A percentile compares a stretch with the other conserved stretches of the same genome.
phyloP scores from a whole-genome alignment of 2,113 vertebrate genomes.

The Amazona vittata region DNA sequence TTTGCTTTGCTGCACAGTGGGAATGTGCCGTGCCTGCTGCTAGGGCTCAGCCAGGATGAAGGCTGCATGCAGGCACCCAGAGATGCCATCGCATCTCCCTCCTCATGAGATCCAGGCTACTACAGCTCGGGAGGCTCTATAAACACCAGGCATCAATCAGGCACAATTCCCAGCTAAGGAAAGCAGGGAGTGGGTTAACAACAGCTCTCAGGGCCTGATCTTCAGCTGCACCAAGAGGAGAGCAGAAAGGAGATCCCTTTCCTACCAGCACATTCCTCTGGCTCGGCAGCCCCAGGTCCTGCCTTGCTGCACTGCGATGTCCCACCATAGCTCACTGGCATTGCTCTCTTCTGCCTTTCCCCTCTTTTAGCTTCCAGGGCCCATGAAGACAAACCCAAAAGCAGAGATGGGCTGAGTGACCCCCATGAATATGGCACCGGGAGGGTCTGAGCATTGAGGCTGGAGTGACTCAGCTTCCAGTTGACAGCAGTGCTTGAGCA shows the following conservation, averaged over 20 bases:
- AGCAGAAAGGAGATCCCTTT: background rate
- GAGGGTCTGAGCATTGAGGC: background rate
- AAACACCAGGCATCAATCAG: background rate
- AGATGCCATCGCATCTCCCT: background rate
- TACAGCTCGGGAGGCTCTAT: background rate
- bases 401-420: background rate
- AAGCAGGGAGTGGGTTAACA: fast-evolving
- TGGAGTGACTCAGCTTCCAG: background rate
- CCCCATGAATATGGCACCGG: background rate
- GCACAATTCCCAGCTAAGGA: fast-evolving
- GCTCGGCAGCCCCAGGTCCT: background rate
- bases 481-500: background rate
- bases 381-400: fast-evolving
- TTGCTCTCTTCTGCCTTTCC: background rate
- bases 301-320: background rate
- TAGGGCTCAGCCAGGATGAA: background rate
- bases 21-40: fast-evolving
- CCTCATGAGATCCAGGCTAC: background rate
- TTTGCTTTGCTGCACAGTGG: fast-evolving
- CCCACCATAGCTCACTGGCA: slow-evolving; percentile 39
- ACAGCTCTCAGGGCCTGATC: background rate
- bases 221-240: fast-evolving
- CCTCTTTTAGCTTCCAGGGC: background rate
- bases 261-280: fast-evolving
- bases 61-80: background rate